Evolutionary conservation across 2,797 vertebrate genomes (phyloP), one percentile per base, ranked within the genome.

Genomic region (Acridotheres tristis): DNA sequence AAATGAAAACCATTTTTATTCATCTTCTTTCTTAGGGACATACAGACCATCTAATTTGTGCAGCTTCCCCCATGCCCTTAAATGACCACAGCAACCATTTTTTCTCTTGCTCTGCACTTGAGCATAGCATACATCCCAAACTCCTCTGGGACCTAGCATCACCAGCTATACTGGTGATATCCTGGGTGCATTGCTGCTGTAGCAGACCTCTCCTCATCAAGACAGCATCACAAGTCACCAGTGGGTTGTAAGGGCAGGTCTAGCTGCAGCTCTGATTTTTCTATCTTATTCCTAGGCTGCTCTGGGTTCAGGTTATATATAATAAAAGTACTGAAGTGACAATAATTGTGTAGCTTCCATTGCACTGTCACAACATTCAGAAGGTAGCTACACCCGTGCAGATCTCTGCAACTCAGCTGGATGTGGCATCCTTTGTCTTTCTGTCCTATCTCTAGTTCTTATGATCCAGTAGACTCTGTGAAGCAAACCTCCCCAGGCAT

Each of bases 81-180:
- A 32, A 57, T 42, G n/a, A 54, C 40, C 1, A 0, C 21, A 47
- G 62, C 9, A 58, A 30, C 27, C 1, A 1, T 54, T 74, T 42
- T 38, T 88, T 57, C 42, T 34, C 42, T 45, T 23, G 10, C 18
- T 71, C 32, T 51, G 53, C 16, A n/a, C 7, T 42, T 61, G 5
- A 42, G 5, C 5, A 1, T 13, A 55, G 57, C 21, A 13, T 6
- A 62, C 0, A 1, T 42, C 42, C 21, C 13, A 66, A 47, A 26
- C 5, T 50, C 34, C 16, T 9, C 32, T 29, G 23, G 11, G 50
- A 27, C 16, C 65, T 29, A 29, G 3, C 53, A 72, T 26, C 47
- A 75, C 36, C 43, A 38, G 50, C 23, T 65, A 6, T 29, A 19
- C 36, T 13, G 34, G 51, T 50, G 19, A 42, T 62, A 7, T 15